Percentiles rank a stretch among this genome's conserved stretches.
These are phyloP conservation scores for Villa cingulata DNA, from an alignment of 2,888 invertebrate genomes.

Conservation along the genomic window DNA sequence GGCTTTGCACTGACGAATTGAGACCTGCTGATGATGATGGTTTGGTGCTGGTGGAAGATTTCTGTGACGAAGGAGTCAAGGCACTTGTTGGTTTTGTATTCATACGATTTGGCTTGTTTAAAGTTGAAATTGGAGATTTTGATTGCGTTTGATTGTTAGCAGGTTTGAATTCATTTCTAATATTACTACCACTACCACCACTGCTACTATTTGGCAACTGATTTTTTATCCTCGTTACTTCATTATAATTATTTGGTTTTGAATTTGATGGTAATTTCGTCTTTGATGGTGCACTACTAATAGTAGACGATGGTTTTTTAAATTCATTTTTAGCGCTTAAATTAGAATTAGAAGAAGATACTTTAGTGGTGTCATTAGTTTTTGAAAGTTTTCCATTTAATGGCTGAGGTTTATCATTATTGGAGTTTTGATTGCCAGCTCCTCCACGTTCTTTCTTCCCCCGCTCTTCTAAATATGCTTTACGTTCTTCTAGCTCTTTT, in stretches of 20 bases:
- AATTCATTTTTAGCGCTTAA: no score
- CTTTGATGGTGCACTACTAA: constrained; percentile 3
- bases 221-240: neutral
- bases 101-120: neutral
- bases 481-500: constrained; percentile 57
- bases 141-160: neutral
- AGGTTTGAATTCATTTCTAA: neutral
- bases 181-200: neutral
- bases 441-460: constrained; percentile 31
- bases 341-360: constrained; percentile 21
- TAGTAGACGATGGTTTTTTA: constrained; percentile 12
- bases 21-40: neutral
- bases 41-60: neutral
- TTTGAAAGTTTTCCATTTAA: constrained; percentile 41
- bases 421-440: neutral
- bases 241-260: neutral
- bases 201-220: neutral
- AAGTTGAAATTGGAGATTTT: neutral
- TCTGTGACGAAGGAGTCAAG: neutral
- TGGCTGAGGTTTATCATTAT: neutral
- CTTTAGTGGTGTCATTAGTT: constrained; percentile 18
- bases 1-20: constrained; percentile 17
- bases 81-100: constrained; percentile 7
- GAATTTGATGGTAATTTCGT: constrained; percentile 4
- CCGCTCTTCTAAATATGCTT: constrained; percentile 46